These are phyloP conservation scores for Eupithecia exiguata DNA, from an alignment of 2,888 invertebrate species.

Conservation along the genomic window DNA sequence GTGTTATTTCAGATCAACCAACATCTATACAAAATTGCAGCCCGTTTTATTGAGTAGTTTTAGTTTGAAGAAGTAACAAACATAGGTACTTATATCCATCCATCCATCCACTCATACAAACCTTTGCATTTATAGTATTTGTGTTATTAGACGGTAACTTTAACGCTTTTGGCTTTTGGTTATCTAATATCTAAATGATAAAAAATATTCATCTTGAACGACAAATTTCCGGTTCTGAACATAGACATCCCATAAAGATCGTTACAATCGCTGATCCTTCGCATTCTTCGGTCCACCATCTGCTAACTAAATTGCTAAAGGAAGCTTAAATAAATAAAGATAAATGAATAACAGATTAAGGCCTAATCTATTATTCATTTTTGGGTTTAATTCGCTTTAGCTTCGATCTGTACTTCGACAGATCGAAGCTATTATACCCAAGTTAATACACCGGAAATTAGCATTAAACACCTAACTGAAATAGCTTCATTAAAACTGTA, in stretches of 20 bases:
- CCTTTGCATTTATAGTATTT: neutral
- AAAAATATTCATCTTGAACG: neutral
- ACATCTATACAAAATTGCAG: neutral
- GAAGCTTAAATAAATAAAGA: no score
- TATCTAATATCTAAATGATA: no score
- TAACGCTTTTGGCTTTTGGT: neutral
- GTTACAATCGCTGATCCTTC: neutral
- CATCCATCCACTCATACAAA: no score
- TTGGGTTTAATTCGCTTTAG: no score
- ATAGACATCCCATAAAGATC: neutral
- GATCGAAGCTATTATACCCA: neutral
- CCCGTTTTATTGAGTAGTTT: neutral
- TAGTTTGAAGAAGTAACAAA: neutral
- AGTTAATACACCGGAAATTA: neutral
- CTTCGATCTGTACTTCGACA: no score
- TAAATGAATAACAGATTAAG: no score
- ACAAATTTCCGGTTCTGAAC: neutral
- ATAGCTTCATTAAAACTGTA: slow-evolving; percentile 3
- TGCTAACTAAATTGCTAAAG: neutral
- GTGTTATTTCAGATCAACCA: no score
- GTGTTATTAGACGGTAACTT: neutral
- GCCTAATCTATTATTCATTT: no score
- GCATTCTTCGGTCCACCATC: neutral
- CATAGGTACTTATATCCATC: no score
- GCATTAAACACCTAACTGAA: neutral